A percentile compares a stretch with the other conserved stretches of the same genome.
Evolutionary conservation across 1,140 invertebrate species (phyloP).

Genomic region (Laupala kohalensis): DNA sequence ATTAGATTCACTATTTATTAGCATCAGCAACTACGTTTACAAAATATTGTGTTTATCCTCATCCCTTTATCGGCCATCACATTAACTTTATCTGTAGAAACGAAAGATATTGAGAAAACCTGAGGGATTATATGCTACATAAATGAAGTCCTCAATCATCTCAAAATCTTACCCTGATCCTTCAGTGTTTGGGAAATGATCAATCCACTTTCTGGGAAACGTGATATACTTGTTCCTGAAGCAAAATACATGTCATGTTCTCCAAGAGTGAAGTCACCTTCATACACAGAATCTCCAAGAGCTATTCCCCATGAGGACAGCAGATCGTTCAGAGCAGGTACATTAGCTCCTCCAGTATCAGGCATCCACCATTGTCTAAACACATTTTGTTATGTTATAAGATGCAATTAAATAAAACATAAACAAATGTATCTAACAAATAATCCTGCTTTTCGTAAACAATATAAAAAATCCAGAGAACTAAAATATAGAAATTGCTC

Average conservation of each 20-base stretch:
- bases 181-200: constrained; percentile 53
- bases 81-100: no score
- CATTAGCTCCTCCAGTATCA: constrained; percentile 87
- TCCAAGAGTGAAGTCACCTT: constrained; percentile 76
- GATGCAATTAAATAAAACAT: no score
- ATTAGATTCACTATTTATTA: no score
- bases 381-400: no score
- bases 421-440: constrained; percentile 9
- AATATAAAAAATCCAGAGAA: background rate
- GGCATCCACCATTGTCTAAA: constrained; percentile 70
- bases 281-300: constrained; percentile 74
- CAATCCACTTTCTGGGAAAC: constrained; percentile 59
- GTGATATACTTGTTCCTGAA: constrained; percentile 70
- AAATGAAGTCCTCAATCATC: background rate
- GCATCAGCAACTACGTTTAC: no score
- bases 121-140: no score
- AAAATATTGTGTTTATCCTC: no score
- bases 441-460: background rate
- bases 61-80: no score
- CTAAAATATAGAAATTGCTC: no score
- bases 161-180: constrained; percentile 50
- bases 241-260: constrained; percentile 83
- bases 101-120: no score
- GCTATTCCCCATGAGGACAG: constrained; percentile 69
- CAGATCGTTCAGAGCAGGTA: constrained; percentile 86